A percentile compares a stretch with the other conserved stretches of the same genome.
Evolutionary conservation across 64 coral and sea anemone species (phyloP).

Genomic region (Montipora cactus): DNA sequence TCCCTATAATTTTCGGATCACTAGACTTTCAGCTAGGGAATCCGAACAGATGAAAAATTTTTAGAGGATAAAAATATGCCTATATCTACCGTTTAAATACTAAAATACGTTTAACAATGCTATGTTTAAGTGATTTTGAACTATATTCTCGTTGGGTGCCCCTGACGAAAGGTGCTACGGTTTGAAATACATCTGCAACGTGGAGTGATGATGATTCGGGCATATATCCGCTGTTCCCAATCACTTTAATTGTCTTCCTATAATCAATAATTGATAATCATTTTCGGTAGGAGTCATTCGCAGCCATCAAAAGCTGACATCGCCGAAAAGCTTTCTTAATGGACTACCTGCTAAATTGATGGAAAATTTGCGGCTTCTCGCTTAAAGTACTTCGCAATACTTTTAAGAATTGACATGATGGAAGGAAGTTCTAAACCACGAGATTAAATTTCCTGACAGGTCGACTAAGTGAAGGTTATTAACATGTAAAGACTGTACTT

Average conservation of each 20-base stretch:
- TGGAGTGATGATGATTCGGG: too few species aligned
- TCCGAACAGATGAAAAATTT: too few species aligned
- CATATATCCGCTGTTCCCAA: too few species aligned
- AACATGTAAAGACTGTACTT: slow-evolving; percentile 36
- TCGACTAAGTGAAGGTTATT: slow-evolving; percentile 8
- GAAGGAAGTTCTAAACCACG: slow-evolving; percentile 26
- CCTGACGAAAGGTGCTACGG: too few species aligned
- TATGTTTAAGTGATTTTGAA: too few species aligned
- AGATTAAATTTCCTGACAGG: slow-evolving; percentile 50
- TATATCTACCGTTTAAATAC: too few species aligned
- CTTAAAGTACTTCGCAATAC: slow-evolving; percentile 33
- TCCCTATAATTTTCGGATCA: too few species aligned
- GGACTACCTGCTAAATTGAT: slow-evolving; percentile 38
- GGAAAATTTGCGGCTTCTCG: not conserved
- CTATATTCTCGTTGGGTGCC: too few species aligned
- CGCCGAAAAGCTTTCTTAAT: slow-evolving; percentile 19
- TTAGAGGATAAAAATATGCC: too few species aligned
- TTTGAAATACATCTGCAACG: too few species aligned
- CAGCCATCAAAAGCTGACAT: not conserved
- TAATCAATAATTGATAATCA: slow-evolving; percentile 9
- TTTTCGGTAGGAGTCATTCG: not conserved
- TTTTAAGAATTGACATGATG: slow-evolving; percentile 24
- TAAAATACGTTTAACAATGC: too few species aligned
- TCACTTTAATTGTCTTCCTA: not conserved
- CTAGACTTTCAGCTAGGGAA: too few species aligned